phyloP scores from a whole-genome alignment of 2,797 vertebrate genomes.

The Buceros bicornis region DNA sequence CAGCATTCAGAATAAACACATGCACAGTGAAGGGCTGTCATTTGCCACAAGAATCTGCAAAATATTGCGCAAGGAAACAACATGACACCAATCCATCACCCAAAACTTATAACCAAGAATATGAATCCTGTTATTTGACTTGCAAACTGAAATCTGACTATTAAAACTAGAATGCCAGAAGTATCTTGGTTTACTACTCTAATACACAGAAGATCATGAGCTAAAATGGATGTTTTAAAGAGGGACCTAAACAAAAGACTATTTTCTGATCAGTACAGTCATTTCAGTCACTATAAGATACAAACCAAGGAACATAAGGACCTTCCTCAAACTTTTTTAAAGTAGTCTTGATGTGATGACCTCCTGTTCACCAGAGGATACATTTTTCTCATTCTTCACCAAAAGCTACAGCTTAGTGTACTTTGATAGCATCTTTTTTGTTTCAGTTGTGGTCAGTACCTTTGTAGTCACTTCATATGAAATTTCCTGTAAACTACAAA shows the following conservation, averaged over 20 bases:
- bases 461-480: not conserved
- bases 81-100: not conserved
- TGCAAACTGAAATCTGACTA: not conserved
- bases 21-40: not conserved
- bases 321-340: not conserved
- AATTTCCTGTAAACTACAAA: not conserved
- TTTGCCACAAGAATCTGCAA: not conserved
- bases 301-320: not conserved
- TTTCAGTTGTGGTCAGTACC: accelerated
- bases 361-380: not conserved
- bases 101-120: not conserved
- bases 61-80: not conserved
- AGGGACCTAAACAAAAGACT: not conserved
- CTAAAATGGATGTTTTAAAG: not conserved
- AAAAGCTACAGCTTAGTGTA: not conserved
- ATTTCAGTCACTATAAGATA: not conserved
- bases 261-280: not conserved
- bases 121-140: not conserved
- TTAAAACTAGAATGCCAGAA: not conserved
- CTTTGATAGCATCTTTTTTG: not conserved
- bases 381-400: not conserved
- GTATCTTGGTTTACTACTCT: not conserved
- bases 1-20: not conserved
- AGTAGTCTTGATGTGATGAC: not conserved
- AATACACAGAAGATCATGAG: not conserved